Base-by-base conservation (phyloP, 37 sponge, comb jelly and placozoan genomes). In the Agelas oroides region DNA sequence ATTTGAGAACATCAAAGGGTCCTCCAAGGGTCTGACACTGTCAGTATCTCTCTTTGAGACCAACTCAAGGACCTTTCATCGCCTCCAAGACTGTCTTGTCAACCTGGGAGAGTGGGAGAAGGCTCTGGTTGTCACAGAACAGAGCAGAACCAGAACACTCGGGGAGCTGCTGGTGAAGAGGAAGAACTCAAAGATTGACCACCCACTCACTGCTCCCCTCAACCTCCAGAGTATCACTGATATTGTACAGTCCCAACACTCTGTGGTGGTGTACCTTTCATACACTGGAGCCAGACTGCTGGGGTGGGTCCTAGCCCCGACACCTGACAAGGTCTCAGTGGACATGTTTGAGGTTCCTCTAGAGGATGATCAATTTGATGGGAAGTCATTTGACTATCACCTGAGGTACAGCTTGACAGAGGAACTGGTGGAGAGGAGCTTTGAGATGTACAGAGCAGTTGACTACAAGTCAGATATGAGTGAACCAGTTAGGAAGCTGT, bases 31-130 rank as follows among this genome's bases (percentile, higher is more conserved):
- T 0, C 69, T 83, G 3, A 39, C 76, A 64, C 72, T 93, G 14
- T 88, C 89, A 53, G 76, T 88, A 6, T 88, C 89, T 33, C 36
- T 88, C 61, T 86, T 88, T 86, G 86, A 93, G 40, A 77, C 64
- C 71, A 93, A 88, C 59, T 69, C 86, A 8, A 79, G 81, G 24
- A 85, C 89, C 32, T 93, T 93, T 53, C 82, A 85, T 39, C 59
- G 80, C 15, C 61, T 84, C 13, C 93, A 93, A 55, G 84, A 88
- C 61, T 80, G 86, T 40, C 73, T 88, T 5, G 81, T 82, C 31
- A 34, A 38, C 15, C 82, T 86, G 0, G 75, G 83, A 12, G 70
- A 86, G 25, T 73, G 24, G n/a, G 55, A 85, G 14, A 46, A 60
- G 21, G 86, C 93, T 8, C 69, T 93, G 39, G 20, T 58, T 2